Evolutionary conservation across 2,113 vertebrate species (phyloP).

Genomic region (Bothrops jararaca): DNA sequence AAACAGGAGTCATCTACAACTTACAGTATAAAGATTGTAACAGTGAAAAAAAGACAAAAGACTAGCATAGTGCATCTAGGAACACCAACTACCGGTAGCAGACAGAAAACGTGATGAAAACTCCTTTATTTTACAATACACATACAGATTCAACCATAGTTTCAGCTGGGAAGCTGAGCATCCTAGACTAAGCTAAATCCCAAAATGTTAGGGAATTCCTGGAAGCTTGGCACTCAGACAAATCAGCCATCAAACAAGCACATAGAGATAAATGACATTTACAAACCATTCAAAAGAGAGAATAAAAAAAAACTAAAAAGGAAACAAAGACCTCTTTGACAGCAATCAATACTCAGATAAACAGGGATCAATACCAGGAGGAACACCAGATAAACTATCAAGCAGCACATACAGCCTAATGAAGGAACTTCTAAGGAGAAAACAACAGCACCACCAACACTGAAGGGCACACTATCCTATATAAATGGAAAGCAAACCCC

Average conservation of each 20-base stretch:
- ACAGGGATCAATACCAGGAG: background rate
- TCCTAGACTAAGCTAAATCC: background rate
- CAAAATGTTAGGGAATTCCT: background rate
- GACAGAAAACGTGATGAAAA: background rate
- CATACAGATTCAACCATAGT: background rate
- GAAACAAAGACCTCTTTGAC: background rate
- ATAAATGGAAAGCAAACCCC: background rate
- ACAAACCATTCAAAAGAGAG: background rate
- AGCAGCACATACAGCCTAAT: background rate
- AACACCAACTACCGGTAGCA: background rate
- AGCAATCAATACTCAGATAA: background rate
- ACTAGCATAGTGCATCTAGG: background rate
- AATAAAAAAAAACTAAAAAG: background rate
- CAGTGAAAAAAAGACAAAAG: background rate
- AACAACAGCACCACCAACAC: background rate
- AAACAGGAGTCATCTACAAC: background rate
- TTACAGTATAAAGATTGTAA: background rate
- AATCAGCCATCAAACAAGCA: background rate
- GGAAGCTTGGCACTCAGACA: background rate
- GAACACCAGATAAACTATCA: background rate
- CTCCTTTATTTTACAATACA: background rate
- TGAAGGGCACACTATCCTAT: background rate
- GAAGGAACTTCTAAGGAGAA: background rate
- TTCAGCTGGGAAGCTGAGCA: background rate
- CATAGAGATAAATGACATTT: background rate